phyloP scores from a whole-genome alignment of 2,113 vertebrate genomes.

The Uropsilus gracilis region DNA sequence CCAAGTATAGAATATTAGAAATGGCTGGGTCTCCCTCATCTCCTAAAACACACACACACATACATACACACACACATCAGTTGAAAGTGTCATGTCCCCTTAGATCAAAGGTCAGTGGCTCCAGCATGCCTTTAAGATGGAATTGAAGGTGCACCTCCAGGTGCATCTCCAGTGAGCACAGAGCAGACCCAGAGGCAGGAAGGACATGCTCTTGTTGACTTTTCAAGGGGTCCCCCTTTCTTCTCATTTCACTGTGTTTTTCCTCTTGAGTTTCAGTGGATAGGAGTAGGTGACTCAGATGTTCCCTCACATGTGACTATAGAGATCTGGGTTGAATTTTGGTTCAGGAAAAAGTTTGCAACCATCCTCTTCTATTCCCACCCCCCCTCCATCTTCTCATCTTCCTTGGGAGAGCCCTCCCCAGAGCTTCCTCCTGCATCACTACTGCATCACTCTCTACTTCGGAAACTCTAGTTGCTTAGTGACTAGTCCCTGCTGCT shows the following conservation, averaged over 20 bases:
- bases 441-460: not conserved
- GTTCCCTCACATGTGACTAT: not conserved
- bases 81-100: not conserved
- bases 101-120: not conserved
- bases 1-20: not conserved
- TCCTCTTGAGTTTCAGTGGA: not conserved
- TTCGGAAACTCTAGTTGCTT: constrained; percentile 59
- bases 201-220: not conserved
- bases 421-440: not conserved
- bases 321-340: constrained; percentile 4
- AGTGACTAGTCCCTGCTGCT: constrained; percentile 24
- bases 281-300: constrained; percentile 61
- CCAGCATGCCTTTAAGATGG: too few species aligned
- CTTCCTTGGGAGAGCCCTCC: not conserved
- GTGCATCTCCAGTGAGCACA: not conserved
- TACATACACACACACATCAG: too few species aligned
- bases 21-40: not conserved
- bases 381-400: not conserved
- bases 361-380: not conserved
- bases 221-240: not conserved
- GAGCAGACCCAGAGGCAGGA: not conserved
- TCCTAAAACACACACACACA: too few species aligned
- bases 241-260: not conserved
- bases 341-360: not conserved
- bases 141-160: not conserved